phyloP scores from a whole-genome alignment of 1,140 invertebrate genomes.

The Anastrepha ludens region DNA sequence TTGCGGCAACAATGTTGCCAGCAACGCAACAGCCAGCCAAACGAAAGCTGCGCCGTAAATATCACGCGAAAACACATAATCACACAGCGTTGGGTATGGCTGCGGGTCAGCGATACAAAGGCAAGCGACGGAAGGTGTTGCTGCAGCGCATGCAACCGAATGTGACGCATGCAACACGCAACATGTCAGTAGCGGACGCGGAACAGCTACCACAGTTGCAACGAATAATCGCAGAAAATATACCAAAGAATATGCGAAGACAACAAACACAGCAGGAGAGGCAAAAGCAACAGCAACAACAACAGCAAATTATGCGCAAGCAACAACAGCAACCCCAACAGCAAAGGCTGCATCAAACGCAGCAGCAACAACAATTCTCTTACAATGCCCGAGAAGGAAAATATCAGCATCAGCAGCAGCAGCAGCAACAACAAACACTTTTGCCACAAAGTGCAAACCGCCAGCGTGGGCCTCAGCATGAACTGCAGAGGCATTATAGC shows the following conservation, averaged over 20 bases:
- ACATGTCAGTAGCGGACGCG: slow-evolving; percentile 10
- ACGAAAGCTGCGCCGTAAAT: slow-evolving; percentile 64
- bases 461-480: neutral
- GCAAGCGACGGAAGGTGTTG: slow-evolving; percentile 62
- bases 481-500: neutral
- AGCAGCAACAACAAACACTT: slow-evolving; percentile 62
- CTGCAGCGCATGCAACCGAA: slow-evolving; percentile 63
- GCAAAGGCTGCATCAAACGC: slow-evolving; percentile 62
- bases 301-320: neutral
- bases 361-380: slow-evolving; percentile 25
- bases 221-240: neutral
- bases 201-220: neutral
- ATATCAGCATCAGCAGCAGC: slow-evolving; percentile 55
- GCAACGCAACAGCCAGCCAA: slow-evolving; percentile 60
- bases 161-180: slow-evolving; percentile 67
- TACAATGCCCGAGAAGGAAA: neutral
- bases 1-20: slow-evolving; percentile 34
- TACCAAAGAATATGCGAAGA: slow-evolving; percentile 39
- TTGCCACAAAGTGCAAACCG: slow-evolving; percentile 58
- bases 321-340: slow-evolving; percentile 57
- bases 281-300: slow-evolving; percentile 50
- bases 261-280: slow-evolving; percentile 13
- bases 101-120: slow-evolving; percentile 46
- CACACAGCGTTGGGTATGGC: neutral
- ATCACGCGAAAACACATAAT: slow-evolving; percentile 54